Evolutionary conservation across 2,888 invertebrate species (phyloP).

Genomic region (Eurytoma californica): DNA sequence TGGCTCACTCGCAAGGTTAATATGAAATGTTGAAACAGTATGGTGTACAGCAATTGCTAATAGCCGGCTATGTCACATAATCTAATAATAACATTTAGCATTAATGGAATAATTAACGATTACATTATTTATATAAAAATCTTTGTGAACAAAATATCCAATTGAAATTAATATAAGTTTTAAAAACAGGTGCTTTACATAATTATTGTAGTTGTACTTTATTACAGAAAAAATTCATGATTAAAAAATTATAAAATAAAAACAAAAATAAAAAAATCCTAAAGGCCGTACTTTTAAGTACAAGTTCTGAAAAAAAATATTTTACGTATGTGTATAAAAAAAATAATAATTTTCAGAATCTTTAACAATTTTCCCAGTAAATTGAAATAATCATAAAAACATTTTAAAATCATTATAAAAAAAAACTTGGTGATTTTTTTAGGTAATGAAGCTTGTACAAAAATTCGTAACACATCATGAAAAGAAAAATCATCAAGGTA

Average conservation of each 20-base stretch:
- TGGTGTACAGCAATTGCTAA: neutral
- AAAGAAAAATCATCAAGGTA: neutral
- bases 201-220: no score
- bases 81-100: slow-evolving; percentile 16
- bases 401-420: neutral
- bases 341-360: slow-evolving; percentile 15
- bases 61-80: slow-evolving; percentile 15
- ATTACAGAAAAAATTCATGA: no score
- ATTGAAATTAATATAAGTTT: no score
- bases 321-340: neutral
- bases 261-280: no score
- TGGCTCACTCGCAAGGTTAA: slow-evolving; percentile 16
- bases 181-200: no score
- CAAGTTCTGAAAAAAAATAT: no score
- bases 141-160: no score
- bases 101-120: slow-evolving; percentile 31
- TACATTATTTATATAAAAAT: neutral
- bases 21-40: slow-evolving; percentile 31
- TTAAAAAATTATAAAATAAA: no score
- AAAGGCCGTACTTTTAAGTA: no score
- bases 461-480: neutral
- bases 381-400: no score
- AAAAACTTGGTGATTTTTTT: neutral
- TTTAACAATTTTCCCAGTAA: neutral
- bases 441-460: no score